Percentiles rank a stretch among this genome's conserved stretches.
These are phyloP conservation scores for Drosophila triauraria DNA, from an alignment of 1,140 invertebrate species.

Conservation along the genomic window DNA sequence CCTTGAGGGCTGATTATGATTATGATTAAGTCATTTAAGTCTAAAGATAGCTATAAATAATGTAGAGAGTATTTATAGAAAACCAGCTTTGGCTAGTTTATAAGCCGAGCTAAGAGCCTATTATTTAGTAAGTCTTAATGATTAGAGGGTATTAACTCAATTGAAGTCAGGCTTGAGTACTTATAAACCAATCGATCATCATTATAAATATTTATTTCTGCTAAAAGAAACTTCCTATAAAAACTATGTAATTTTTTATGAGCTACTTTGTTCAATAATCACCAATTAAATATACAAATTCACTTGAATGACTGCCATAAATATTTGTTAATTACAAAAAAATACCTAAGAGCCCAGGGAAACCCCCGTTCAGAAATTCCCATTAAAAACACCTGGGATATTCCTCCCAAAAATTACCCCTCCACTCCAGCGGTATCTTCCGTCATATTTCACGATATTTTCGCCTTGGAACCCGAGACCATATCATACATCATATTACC, in stretches of 20 bases:
- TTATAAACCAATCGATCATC: background rate
- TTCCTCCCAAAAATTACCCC: background rate
- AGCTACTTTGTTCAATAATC: background rate
- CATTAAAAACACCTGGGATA: slow-evolving; percentile 15
- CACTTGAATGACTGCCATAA: slow-evolving; percentile 1
- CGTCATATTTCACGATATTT: slow-evolving; percentile 23
- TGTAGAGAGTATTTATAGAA: background rate
- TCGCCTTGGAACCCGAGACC: slow-evolving; percentile 22
- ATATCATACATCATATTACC: slow-evolving; percentile 49
- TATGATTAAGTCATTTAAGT: slow-evolving; percentile 34
- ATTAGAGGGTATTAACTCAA: background rate
- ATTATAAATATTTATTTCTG: background rate
- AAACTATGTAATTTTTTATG: background rate
- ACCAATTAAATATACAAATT: background rate
- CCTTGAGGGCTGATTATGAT: background rate
- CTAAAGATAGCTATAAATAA: slow-evolving; percentile 5
- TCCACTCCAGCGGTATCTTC: slow-evolving; percentile 13
- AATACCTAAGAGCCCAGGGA: background rate
- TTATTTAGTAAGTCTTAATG: background rate
- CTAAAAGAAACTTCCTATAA: background rate
- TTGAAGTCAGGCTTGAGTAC: too few relatives aligned
- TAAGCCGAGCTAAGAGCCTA: background rate
- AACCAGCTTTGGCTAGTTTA: background rate
- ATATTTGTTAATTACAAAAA: background rate
- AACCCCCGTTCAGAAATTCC: slow-evolving; percentile 3